These are phyloP conservation scores for Oryzias celebensis DNA, from an alignment of 2,113 vertebrate genomes.

Conservation along the genomic window DNA sequence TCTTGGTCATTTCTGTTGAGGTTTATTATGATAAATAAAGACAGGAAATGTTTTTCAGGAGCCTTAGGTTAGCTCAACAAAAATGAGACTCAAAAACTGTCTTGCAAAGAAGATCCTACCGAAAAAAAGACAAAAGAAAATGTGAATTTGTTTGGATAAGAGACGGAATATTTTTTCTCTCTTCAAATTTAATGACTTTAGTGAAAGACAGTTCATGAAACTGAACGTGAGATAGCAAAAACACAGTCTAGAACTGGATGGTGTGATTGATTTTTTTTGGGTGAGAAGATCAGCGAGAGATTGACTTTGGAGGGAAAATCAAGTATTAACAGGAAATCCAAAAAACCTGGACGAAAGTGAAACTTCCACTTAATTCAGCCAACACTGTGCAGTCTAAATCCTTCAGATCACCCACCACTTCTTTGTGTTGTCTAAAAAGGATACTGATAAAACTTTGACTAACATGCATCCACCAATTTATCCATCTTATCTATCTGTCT, in stretches of 20 bases:
- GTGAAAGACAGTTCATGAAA: conserved; percentile 57
- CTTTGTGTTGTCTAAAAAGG: no score
- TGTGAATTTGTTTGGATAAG: conserved; percentile 36
- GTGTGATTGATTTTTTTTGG: conserved; percentile 6
- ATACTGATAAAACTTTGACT: no score
- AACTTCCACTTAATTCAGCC: neutral
- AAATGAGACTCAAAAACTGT: conserved; percentile 34
- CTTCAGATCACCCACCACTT: neutral
- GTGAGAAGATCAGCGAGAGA: conserved; percentile 2
- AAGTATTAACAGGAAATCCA: conserved; percentile 8
- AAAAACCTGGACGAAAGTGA: neutral
- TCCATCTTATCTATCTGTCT: no score
- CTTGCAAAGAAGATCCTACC: conserved; percentile 18
- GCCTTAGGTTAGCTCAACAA: conserved; percentile 56
- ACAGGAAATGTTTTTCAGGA: conserved; percentile 71
- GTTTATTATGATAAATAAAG: conserved; percentile 71
- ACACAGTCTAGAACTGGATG: conserved; percentile 14
- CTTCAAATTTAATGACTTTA: conserved; percentile 28
- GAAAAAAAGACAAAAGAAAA: conserved; percentile 41
- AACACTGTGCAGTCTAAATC: conserved; percentile 11
- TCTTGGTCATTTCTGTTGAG: conserved; percentile 58
- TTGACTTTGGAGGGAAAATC: conserved; percentile 11
- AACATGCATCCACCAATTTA: no score
- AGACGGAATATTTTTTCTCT: conserved; percentile 15
- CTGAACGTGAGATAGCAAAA: conserved; percentile 32